phyloP scores from a whole-genome alignment of 2,888 invertebrate species.

The Blera fallax region DNA sequence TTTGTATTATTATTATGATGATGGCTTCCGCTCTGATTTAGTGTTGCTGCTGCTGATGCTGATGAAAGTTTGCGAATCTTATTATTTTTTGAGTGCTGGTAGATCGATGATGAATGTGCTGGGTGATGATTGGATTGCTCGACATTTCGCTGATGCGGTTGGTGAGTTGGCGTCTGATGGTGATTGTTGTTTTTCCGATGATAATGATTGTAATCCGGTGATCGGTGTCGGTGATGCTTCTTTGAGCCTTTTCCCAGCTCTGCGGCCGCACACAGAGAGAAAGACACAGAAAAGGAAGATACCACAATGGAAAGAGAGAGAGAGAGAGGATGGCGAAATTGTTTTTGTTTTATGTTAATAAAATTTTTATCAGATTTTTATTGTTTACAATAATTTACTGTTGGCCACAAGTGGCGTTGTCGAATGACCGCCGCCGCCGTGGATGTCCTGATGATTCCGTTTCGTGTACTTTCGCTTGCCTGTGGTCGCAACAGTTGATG shows the following conservation, averaged over 20 bases:
- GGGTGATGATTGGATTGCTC: constrained; percentile 77
- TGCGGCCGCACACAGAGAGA: constrained; percentile 61
- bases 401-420: constrained; percentile 82
- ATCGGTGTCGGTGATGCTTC: constrained; percentile 74
- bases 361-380: constrained; percentile 81
- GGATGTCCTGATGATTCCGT: constrained; percentile 66
- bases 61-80: constrained; percentile 77
- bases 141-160: constrained; percentile 74
- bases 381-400: constrained; percentile 83
- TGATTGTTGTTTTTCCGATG: constrained; percentile 62
- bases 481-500: constrained; percentile 48
- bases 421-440: constrained; percentile 64
- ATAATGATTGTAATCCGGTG: constrained; percentile 64
- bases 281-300: constrained; percentile 59
- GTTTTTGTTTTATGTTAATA: constrained; percentile 82
- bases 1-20: constrained; percentile 60
- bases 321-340: constrained; percentile 79
- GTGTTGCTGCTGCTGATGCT: constrained; percentile 73
- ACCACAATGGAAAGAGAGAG: constrained; percentile 66
- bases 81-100: constrained; percentile 77
- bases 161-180: constrained; percentile 62
- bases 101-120: constrained; percentile 79
- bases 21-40: constrained; percentile 53
- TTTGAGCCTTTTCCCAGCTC: constrained; percentile 75
- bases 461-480: constrained; percentile 68